These are phyloP conservation scores for Eumeta japonica DNA, from an alignment of 1,140 invertebrate genomes.

Conservation along the genomic window DNA sequence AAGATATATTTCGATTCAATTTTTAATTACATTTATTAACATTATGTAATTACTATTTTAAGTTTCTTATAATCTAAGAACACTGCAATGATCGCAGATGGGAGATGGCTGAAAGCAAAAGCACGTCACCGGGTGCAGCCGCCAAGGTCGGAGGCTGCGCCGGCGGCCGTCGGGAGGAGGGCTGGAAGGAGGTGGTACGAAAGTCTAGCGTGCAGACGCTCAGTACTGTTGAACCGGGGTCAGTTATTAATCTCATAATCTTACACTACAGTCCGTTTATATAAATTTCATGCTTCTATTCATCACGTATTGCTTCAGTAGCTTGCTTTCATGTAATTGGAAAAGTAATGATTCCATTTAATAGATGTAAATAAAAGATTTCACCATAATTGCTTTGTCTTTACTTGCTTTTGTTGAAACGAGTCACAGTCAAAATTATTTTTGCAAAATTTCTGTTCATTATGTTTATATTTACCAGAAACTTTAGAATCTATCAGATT, in stretches of 20 bases:
- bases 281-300: no score
- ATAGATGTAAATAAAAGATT: no score
- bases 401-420: no score
- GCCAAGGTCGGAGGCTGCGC: constrained; percentile 35
- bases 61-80: neutral
- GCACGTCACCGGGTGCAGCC: constrained; percentile 34
- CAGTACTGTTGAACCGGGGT: constrained; percentile 57
- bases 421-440: no score
- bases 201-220: constrained; percentile 65
- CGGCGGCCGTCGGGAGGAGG: constrained; percentile 79
- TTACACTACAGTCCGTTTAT: no score
- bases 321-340: no score
- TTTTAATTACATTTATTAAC: constrained; percentile 1
- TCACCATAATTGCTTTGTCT: no score
- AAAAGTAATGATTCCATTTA: no score
- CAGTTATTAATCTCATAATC: constrained; percentile 9
- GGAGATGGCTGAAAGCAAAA: constrained; percentile 38
- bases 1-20: neutral
- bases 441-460: no score
- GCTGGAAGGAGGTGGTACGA: constrained; percentile 95
- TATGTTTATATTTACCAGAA: no score
- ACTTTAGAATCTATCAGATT: no score
- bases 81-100: constrained; percentile 18
- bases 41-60: neutral
- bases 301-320: no score